phyloP scores from a whole-genome alignment of 2,797 vertebrate genomes.

The Halcyon chelicuti region DNA sequence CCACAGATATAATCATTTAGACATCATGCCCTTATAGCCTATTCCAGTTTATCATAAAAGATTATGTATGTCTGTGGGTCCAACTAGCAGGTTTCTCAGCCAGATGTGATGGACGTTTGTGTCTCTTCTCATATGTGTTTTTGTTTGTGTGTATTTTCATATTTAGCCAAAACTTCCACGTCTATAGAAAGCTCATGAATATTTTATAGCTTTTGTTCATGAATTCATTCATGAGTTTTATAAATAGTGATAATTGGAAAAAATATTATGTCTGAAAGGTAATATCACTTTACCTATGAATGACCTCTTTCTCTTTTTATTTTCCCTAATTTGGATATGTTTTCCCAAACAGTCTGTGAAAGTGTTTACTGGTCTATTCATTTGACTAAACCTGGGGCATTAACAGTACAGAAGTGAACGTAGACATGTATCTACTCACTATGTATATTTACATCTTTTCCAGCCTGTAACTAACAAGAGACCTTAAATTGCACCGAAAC shows the following conservation, averaged over 20 bases:
- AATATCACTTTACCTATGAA: slow-evolving; percentile 32
- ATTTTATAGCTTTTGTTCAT: slow-evolving; percentile 46
- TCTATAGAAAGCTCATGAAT: slow-evolving; percentile 27
- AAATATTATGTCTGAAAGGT: slow-evolving; percentile 45
- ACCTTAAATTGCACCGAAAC: not conserved
- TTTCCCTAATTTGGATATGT: not conserved
- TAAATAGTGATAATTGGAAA: slow-evolving; percentile 65
- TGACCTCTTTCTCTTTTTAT: slow-evolving; percentile 16
- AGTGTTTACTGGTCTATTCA: slow-evolving; percentile 1
- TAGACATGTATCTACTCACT: not conserved
- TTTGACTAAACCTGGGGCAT: not conserved
- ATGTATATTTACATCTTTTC: not conserved
- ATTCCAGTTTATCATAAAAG: not conserved
- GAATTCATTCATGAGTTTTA: slow-evolving; percentile 52
- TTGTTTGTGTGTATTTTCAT: slow-evolving; percentile 15
- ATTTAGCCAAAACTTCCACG: not conserved
- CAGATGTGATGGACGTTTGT: not conserved
- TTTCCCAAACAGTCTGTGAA: slow-evolving; percentile 7
- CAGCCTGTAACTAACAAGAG: not conserved
- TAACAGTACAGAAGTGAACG: not conserved
- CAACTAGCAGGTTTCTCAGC: not conserved
- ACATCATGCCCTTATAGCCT: not conserved
- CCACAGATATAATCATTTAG: not conserved
- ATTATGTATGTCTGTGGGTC: not conserved
- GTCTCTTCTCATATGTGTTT: not conserved